These are phyloP conservation scores for Macquaria ambigua DNA, from an alignment of 2,113 vertebrate species.

Conservation along the genomic window DNA sequence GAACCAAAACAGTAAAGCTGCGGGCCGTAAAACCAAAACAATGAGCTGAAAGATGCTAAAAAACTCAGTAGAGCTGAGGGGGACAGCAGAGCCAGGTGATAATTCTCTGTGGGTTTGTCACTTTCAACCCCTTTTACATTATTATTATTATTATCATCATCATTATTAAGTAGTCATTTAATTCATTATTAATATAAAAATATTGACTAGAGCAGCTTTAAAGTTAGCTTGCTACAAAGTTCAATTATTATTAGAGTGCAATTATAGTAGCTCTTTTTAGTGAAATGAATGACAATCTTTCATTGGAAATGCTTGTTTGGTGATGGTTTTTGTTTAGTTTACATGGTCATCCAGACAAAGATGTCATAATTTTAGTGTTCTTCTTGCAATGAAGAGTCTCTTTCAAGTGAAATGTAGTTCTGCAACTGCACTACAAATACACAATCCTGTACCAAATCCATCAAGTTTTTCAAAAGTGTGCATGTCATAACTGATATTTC, in stretches of 20 bases:
- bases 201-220: too few species aligned
- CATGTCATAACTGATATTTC: neutral
- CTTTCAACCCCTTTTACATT: neutral
- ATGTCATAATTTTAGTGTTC: neutral
- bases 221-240: too few species aligned
- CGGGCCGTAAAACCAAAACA: neutral
- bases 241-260: too few species aligned
- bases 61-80: neutral
- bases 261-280: neutral
- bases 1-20: neutral
- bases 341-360: neutral
- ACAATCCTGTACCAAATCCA: neutral
- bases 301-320: neutral
- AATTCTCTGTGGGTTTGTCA: neutral
- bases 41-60: neutral
- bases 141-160: too few species aligned
- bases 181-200: too few species aligned
- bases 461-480: neutral
- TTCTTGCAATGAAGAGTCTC: neutral
- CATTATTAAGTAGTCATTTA: neutral
- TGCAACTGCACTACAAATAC: too few species aligned
- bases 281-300: conserved; percentile 10
- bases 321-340: neutral
- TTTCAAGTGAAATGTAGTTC: neutral
- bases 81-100: too few species aligned